Evolutionary conservation across 1,140 invertebrate genomes (phyloP), one percentile per base, ranked within the genome.

Genomic region (Adelges cooleyi): DNA sequence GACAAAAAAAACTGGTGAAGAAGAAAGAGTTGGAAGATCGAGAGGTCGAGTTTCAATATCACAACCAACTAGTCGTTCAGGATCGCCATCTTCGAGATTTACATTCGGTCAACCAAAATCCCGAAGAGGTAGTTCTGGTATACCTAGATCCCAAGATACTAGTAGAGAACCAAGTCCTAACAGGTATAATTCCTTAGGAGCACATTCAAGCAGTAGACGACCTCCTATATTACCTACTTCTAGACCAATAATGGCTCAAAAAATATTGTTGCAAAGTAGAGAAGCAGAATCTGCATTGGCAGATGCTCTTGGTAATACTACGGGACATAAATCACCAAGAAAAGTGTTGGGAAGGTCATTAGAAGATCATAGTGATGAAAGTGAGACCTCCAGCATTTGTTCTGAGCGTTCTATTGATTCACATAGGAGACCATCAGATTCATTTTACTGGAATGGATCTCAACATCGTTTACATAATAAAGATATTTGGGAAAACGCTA

Each of bases 311-410:
- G 86, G 84, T 71, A 77, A 74, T 74, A 65, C 65, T 56, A 10
- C 36, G 40, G 17, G 53, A 27, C 49, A 29, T 46, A 44, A 54
- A 48, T 66, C 66, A 10, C 52, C 66, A 25, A 68, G 65, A 65
- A 68, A 65, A 51, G 20, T 53, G 23, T 29, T 62, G 20, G 66
- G 53, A 46, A 56, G 69, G 11, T 40, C 71, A 65, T 76, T 78
- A 70, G 79, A 80, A 52, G 88, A 91, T 71, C 87, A 91, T 62
- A 90, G 89, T 38, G 90, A 93, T 73, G 88, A 91, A 66, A 95
- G 91, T 49, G 94, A 97, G 74, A 93, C 91, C 2, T 96, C 92
- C 36, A 95, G 91, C 73, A 85, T 95, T 49, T 95, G 92, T 74
- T 95, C 92, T 1, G 92, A 97, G 71, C 77, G 90, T 5, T 94